Percentiles rank a stretch among this genome's conserved stretches.
Evolutionary conservation across 2,797 vertebrate genomes (phyloP).

Genomic region (Dendrocincla fuliginosa): DNA sequence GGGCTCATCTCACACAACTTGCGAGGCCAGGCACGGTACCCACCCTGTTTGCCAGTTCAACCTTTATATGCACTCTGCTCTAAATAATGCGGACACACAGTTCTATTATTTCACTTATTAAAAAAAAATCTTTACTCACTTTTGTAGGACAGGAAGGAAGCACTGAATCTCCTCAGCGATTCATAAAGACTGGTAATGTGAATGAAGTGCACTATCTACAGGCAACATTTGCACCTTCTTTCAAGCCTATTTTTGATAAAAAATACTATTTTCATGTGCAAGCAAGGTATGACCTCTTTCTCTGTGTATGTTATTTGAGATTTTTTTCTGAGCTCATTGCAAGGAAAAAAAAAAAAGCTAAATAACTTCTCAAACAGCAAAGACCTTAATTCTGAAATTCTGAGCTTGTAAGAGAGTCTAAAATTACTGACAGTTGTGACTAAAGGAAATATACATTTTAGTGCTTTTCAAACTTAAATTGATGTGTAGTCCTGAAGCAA

Average conservation of each 20-base stretch:
- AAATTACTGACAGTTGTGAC: slow-evolving; percentile 4
- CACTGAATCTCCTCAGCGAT: not conserved
- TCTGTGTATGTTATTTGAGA: not conserved
- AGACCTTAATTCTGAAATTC: not conserved
- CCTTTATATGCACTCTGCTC: rapidly evolving
- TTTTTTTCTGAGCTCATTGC: not conserved
- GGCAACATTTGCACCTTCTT: not conserved
- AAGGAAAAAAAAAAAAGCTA: not conserved
- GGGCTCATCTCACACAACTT: not conserved
- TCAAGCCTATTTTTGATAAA: not conserved
- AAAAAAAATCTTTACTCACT: not conserved
- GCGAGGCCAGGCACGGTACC: rapidly evolving
- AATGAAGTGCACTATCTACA: not conserved
- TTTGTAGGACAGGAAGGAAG: not conserved
- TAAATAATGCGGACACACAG: not conserved
- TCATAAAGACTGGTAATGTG: not conserved
- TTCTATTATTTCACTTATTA: not conserved
- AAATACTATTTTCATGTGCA: not conserved
- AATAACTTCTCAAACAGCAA: not conserved
- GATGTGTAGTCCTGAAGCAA: not conserved
- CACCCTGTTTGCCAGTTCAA: not conserved
- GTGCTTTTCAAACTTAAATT: not conserved
- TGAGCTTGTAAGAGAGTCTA: not conserved
- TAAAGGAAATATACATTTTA: not conserved
- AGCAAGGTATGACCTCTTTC: not conserved